Conservation (phyloP, 2,797 vertebrate genomes). For the Myotis findleyi region DNA sequence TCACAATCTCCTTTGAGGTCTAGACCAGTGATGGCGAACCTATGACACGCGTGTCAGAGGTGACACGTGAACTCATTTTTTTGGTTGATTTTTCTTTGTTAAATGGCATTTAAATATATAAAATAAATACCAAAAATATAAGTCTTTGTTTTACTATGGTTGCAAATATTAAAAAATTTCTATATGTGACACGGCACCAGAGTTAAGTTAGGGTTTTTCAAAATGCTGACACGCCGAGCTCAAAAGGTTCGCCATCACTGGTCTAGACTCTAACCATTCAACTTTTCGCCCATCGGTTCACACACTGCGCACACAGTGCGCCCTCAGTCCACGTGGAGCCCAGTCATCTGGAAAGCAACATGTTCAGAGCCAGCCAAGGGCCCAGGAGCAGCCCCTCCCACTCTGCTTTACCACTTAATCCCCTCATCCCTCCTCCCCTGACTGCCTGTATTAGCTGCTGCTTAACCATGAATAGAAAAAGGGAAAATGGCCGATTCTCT, state of each 20-base stretch:
- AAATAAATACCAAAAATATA: no score
- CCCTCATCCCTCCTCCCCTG: constrained; percentile 13
- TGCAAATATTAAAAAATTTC: no score
- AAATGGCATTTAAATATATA: no score
- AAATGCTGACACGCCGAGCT: no score
- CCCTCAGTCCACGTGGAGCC: background rate
- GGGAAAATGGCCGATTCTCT: constrained; percentile 67
- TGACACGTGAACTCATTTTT: no score
- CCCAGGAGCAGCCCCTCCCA: background rate
- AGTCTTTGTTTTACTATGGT: no score
- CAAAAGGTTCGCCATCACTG: no score
- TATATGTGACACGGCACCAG: no score
- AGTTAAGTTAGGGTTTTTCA: no score
- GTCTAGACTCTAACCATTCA: background rate
- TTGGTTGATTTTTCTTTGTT: no score
- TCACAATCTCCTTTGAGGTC: background rate
- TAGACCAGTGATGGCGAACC: no score
- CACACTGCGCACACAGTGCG: accelerated
- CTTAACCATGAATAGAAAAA: background rate
- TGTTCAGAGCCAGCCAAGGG: background rate
- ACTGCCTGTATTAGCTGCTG: constrained; percentile 4
- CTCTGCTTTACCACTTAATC: background rate
- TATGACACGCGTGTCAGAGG: no score
- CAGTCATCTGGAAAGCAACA: background rate
- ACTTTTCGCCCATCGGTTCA: accelerated